These are phyloP conservation scores for Siderastrea siderea DNA, from an alignment of 92 coral and sea anemone species.

Conservation along the genomic window DNA sequence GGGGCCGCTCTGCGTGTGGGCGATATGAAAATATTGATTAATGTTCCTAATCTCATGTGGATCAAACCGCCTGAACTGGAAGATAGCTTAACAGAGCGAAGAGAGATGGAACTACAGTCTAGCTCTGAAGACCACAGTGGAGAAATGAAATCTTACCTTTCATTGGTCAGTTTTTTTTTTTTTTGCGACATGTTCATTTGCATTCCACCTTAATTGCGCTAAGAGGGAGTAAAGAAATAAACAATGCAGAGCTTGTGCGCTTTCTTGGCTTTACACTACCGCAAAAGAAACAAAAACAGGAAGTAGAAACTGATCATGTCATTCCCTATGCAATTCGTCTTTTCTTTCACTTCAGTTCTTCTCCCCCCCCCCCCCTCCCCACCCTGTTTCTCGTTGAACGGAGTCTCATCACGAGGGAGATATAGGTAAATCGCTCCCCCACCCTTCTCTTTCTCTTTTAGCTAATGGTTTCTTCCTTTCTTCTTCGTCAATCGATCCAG, in stretches of 20 bases:
- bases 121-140: neutral
- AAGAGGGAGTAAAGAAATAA: too few relatives aligned
- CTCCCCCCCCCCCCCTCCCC: too few relatives aligned
- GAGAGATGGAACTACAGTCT: neutral
- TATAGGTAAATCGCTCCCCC: neutral
- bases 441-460: too few relatives aligned
- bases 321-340: too few relatives aligned
- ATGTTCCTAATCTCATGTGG: slow-evolving; percentile 69
- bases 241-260: too few relatives aligned
- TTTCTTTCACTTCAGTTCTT: too few relatives aligned
- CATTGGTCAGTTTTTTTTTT: neutral
- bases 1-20: slow-evolving; percentile 71
- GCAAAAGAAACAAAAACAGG: too few relatives aligned
- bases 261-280: too few relatives aligned
- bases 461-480: neutral
- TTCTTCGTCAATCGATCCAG: neutral
- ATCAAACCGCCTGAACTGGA: slow-evolving; percentile 68
- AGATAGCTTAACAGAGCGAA: neutral
- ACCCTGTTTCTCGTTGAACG: too few relatives aligned
- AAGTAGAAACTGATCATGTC: too few relatives aligned
- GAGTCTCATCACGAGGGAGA: too few relatives aligned
- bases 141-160: neutral
- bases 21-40: slow-evolving; percentile 66
- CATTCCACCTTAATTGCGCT: too few relatives aligned
- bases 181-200: neutral